Evolutionary conservation across 2,113 vertebrate genomes (phyloP).

Genomic region (Vulpes vulpes): DNA sequence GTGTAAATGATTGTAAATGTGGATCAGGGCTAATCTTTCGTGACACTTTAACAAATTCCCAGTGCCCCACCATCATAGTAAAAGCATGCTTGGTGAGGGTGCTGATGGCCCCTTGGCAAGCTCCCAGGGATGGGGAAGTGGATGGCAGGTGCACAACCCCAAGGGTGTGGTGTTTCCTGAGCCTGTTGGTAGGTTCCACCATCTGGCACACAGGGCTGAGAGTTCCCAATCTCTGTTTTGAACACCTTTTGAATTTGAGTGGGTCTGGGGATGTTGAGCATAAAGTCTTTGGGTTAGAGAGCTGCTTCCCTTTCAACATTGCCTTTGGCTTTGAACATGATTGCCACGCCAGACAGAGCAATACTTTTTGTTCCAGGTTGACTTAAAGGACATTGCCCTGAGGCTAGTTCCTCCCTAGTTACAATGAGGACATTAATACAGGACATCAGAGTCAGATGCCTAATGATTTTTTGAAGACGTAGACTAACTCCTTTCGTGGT

Average conservation of each 20-base stretch:
- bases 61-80: background rate
- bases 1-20: background rate
- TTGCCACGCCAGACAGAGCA: conserved; percentile 22
- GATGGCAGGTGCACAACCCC: conserved; percentile 62
- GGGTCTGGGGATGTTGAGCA: background rate
- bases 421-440: background rate
- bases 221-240: conserved; percentile 57
- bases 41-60: background rate
- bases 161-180: conserved; percentile 51
- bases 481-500: background rate
- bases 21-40: background rate
- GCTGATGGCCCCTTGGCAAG: conserved; percentile 47
- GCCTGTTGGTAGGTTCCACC: conserved; percentile 50
- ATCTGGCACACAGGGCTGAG: conserved; percentile 60
- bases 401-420: background rate
- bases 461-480: background rate
- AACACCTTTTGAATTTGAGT: conserved; percentile 65
- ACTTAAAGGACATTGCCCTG: background rate
- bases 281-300: conserved; percentile 3
- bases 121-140: conserved; percentile 20
- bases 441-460: background rate
- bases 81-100: conserved; percentile 18
- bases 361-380: background rate
- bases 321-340: background rate
- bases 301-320: background rate